Evolutionary conservation across 2,797 vertebrate genomes (phyloP), one percentile per base, ranked within the genome.

Genomic region (Sebastes nivosus): DNA sequence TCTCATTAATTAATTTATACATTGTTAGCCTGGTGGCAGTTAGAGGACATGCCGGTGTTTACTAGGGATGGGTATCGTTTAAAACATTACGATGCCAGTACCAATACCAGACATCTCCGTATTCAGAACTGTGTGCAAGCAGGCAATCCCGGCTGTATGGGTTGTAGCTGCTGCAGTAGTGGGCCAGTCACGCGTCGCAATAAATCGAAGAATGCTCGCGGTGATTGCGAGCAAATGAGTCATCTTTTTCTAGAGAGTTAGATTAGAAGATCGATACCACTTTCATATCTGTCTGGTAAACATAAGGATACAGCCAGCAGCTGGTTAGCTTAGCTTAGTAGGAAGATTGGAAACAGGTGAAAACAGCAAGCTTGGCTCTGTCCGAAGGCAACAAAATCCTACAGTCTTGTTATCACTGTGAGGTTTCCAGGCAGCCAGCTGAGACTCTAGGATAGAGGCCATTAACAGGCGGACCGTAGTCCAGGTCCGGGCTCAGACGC

Each of bases 111-210:
- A 42, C 14, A 42, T 42, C 14, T 42, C 38, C 38, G 1, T 42
- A 16, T 42, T 42, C 38, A 42, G 38, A 42, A 42, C 38, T 42
- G 38, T 42, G 38, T 42, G 38, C 38, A 42, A 16, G 38, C 38
- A 42, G 38, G 6, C 38, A 16, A 42, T 42, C 38, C 38, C 6
- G 0, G 38, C 38, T 42, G 14, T 42, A 16, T 16, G 38, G 1
- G 38, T 42, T 42, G 38, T 42, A 42, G 38, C 38, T 42, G 14
- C 38, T 42, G 46, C 2, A 50, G 46, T 20, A 20, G 8, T 20
- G 46, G 0, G 46, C 46, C 0, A 14, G 5, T 14, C 2, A 2
- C 8, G 18, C 3, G 0, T 50, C 0, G 6, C 46, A 50, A 50
- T 20, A 0, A 50, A 50, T 20, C 8, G 18, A 50, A 0, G 46